phyloP scores from a whole-genome alignment of 2,888 invertebrate species.

The Physocephala rufipes region DNA sequence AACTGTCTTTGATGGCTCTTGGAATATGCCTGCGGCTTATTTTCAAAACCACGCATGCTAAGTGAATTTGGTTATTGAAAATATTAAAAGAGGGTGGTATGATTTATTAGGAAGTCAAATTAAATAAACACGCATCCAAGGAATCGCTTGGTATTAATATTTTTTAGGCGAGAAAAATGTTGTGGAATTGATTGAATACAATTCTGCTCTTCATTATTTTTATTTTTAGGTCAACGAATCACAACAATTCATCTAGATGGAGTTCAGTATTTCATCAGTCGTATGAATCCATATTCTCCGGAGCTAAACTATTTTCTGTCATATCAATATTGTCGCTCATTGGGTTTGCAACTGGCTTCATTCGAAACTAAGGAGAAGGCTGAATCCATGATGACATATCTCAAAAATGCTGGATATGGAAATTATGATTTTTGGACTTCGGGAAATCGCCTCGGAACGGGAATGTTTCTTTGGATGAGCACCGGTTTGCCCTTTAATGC shows the following conservation, averaged over 20 bases:
- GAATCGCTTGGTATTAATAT: neutral
- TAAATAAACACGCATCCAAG: neutral
- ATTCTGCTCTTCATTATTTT: too few species aligned
- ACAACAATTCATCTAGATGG: conserved; percentile 87
- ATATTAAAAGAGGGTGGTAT: neutral
- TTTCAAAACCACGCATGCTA: too few species aligned
- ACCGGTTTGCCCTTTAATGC: conserved; percentile 87
- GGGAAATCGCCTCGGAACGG: conserved; percentile 85
- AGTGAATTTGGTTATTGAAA: neutral
- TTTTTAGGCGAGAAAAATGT: neutral
- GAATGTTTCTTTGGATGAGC: conserved; percentile 91
- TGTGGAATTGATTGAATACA: neutral
- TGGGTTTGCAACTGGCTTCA: conserved; percentile 84
- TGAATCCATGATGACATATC: conserved; percentile 82
- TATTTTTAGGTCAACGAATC: conserved; percentile 78
- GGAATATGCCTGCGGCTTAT: too few species aligned
- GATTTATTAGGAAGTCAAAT: neutral
- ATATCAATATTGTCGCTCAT: conserved; percentile 86
- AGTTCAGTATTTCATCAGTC: conserved; percentile 84
- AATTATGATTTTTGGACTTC: conserved; percentile 91
- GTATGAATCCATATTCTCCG: conserved; percentile 88
- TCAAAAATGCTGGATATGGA: conserved; percentile 84
- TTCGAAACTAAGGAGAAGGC: conserved; percentile 89
- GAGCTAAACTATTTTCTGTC: conserved; percentile 87
- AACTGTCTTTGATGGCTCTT: too few species aligned